A percentile compares a stretch with the other conserved stretches of the same genome.
phyloP scores from a whole-genome alignment of 2,888 invertebrate genomes.

The Nomada fabriciana region DNA sequence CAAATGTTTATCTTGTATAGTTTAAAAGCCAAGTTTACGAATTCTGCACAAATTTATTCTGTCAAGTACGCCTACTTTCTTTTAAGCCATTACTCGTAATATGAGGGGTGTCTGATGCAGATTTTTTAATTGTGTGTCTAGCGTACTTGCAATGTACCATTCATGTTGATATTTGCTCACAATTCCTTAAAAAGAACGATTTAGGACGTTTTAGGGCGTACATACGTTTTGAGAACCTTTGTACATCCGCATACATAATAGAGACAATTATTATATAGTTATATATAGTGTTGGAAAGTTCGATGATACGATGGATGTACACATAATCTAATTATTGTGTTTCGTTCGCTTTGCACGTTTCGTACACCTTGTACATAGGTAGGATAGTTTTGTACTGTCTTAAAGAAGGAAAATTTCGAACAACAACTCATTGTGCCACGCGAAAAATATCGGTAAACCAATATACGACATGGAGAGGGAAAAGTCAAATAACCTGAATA shows the following conservation, averaged over 20 bases:
- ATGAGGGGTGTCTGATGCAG: conserved; percentile 24
- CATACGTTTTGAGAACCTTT: conserved; percentile 10
- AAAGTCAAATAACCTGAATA: conserved; percentile 24
- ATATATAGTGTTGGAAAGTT: conserved; percentile 7
- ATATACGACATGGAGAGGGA: conserved; percentile 14
- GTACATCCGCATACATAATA: conserved; percentile 15
- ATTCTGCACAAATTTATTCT: conserved; percentile 19
- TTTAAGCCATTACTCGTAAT: conserved; percentile 22
- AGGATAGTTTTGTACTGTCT: conserved; percentile 82
- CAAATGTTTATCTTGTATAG: conserved; percentile 26
- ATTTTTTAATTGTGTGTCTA: conserved; percentile 15
- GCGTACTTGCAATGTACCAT: conserved; percentile 18
- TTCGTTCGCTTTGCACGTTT: conserved; percentile 66
- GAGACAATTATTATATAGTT: conserved; percentile 8
- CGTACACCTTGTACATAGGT: conserved; percentile 81
- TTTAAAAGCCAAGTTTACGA: background rate
- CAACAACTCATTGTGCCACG: conserved; percentile 37
- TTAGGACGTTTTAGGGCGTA: background rate
- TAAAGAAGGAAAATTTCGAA: conserved; percentile 39
- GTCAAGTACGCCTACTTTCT: conserved; percentile 43
- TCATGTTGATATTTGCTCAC: conserved; percentile 32
- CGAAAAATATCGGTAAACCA: background rate
- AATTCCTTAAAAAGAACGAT: background rate
- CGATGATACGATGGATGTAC: conserved; percentile 32
- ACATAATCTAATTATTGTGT: conserved; percentile 37